Base-by-base conservation (phyloP, 2,888 invertebrate species). In the Clitarchus hookeri region DNA sequence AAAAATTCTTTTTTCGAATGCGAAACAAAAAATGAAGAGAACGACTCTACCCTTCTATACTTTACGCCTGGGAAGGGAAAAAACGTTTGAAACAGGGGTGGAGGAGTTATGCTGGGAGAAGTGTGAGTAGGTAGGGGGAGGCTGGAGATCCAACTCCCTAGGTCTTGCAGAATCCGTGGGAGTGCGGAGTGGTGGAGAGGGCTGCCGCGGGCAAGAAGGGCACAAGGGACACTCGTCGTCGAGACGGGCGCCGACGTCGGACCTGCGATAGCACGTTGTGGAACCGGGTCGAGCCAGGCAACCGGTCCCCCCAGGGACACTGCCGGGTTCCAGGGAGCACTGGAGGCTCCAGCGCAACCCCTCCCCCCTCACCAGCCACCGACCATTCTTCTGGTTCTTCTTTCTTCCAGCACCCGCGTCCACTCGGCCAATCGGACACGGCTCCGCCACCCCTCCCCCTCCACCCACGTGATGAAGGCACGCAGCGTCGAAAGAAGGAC, bases 341-440 rank as follows among this genome's bases (percentile, higher is more conserved):
- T 65, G 65, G 23, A 65, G 23, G 23, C 23, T n/a, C 65, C 65
- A 65, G 65, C 19, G 65, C 53, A 12, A 1, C 0, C 53, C 53
- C 53, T 8, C 53, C 65, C 19, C 19, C 8, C n/a, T 19, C n/a
- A 0, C 65, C 19, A 23, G 16, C 65, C n/a, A 8, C 65, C 12
- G 23, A 1, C 65, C 23, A 65, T 65, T 65, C 65, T 65, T 65
- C 65, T 65, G 65, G 65, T n/a, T 65, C 65, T 65, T 65, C 65
- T 65, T 65, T n/a, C 65, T 65, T n/a, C n/a, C n/a, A 19, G 12
- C 53, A 8, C 53, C 79, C n/a, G 44, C n/a, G 44, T 19, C 82
- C 11, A 36, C 82, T 82, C 82, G 82, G 44, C 82, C 82, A 82
- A 82, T 82, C 82, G 82, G 82, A 82, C 82, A 82, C 82, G 44